These are phyloP conservation scores for Sthenelais limicola DNA, from an alignment of 2,888 invertebrate species.

Conservation along the genomic window DNA sequence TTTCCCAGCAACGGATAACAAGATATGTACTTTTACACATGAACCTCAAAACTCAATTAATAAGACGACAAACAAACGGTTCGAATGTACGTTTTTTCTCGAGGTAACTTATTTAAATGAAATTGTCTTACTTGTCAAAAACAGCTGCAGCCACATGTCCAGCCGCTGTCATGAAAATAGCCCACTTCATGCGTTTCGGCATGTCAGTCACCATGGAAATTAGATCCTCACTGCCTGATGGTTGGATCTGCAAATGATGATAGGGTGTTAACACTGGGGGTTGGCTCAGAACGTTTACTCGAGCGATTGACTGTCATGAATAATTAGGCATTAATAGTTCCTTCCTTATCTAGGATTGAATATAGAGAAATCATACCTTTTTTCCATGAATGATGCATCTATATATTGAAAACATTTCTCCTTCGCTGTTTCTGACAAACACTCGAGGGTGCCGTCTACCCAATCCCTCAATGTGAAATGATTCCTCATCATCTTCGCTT, in stretches of 20 bases:
- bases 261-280: background rate
- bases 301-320: too few species aligned
- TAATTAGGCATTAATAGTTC: too few species aligned
- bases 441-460: slow-evolving; percentile 77
- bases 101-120: too few species aligned
- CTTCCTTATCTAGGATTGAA: too few species aligned
- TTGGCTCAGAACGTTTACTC: too few species aligned
- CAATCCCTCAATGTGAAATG: slow-evolving; percentile 44
- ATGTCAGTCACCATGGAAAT: slow-evolving; percentile 66
- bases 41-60: too few species aligned
- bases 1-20: too few species aligned
- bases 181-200: slow-evolving; percentile 77
- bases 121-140: slow-evolving; percentile 75
- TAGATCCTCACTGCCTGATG: slow-evolving; percentile 66
- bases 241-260: slow-evolving; percentile 64
- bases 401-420: slow-evolving; percentile 83
- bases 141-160: slow-evolving; percentile 87
- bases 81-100: too few species aligned
- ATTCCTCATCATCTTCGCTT: slow-evolving; percentile 63
- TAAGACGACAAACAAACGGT: too few species aligned
- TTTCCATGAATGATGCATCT: slow-evolving; percentile 82
- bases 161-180: slow-evolving; percentile 86
- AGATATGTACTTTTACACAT: too few species aligned
- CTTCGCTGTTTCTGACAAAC: slow-evolving; percentile 80
- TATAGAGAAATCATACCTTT: slow-evolving; percentile 73